phyloP scores from a whole-genome alignment of 2,113 vertebrate genomes.

The Pteruthius melanotis region DNA sequence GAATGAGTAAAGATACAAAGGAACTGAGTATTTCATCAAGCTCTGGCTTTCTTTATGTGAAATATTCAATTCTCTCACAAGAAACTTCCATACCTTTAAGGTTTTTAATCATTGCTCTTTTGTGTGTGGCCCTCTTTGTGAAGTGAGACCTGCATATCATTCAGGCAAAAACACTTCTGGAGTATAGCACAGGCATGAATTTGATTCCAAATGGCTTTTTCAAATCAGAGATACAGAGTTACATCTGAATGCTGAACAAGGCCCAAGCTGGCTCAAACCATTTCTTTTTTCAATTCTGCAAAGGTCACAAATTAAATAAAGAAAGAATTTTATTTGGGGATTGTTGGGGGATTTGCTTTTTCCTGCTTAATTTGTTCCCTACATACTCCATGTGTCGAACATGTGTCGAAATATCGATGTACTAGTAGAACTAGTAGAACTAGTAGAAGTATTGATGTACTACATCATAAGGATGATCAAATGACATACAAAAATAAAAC shows the following conservation, averaged over 20 bases:
- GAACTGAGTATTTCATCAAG: constrained; percentile 41
- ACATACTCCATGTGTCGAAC: background rate
- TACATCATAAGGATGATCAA: background rate
- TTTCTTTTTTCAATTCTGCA: background rate
- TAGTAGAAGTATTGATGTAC: background rate
- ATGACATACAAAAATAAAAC: background rate
- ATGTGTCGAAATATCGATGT: background rate
- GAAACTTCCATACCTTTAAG: background rate
- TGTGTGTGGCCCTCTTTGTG: background rate
- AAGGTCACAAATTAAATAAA: background rate
- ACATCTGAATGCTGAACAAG: background rate
- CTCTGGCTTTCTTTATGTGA: constrained; percentile 18
- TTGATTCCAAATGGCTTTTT: background rate
- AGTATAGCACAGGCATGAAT: background rate
- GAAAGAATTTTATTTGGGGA: background rate
- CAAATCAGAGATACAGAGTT: background rate
- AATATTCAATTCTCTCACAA: constrained; percentile 29
- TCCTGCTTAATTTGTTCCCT: background rate
- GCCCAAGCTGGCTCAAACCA: background rate
- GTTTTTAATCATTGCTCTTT: constrained; percentile 17
- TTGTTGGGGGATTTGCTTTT: rapidly evolving
- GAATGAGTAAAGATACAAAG: constrained; percentile 50
- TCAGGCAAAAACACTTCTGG: background rate
- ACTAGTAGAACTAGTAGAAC: too few relatives aligned
- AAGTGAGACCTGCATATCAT: background rate